Evolutionary conservation across 2,113 vertebrate genomes (phyloP), one percentile per base, ranked within the genome.

Genomic region (Riparia riparia): DNA sequence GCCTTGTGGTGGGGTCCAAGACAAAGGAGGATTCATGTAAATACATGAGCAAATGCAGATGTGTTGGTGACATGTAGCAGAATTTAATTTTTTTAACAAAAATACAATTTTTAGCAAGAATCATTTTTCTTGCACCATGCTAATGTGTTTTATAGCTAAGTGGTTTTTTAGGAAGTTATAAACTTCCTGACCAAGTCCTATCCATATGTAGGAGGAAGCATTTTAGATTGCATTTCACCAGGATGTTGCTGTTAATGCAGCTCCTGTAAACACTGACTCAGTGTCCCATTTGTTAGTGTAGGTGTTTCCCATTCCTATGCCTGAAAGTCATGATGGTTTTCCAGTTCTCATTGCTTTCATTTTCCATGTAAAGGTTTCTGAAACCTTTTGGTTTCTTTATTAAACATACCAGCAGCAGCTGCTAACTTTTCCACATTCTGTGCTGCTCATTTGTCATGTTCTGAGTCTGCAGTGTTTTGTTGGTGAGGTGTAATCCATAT

Each of bases 251-350:
- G 37, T 88, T 61, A 39, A 17, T 34, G 44, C 61, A 76, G 70
- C 71, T 71, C 56, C 45, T 2, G 0, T 31, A 90, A 84, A 77
- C 56, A 51, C 5, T 72, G 82, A 90, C 66, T 82, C 70, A 64
- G 61, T 49, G 57, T 76, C 79, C 20, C 25, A 10, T 71, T 96
- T 93, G 73, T 90, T 88, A 41, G 66, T 69, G 66, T 92, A 85
- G 96, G 66, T 93, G 82, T 92, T 96, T 89, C 79, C 89, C 37
- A 19, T 82, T 90, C 53, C 82, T 80, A 51, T 80, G 57, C 74
- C 53, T 82, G 32, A 29, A 82, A 89, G 65, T 86, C 79, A 88
- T 41, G 53, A 39, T 94, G 53, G 2, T 61, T 96, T 92, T 89
- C 66, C 69, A 69, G 37, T 57, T 79, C 86, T 79, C 31, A 12